Conservation (phyloP, 2,888 invertebrate genomes). For the Eilema depressum region DNA sequence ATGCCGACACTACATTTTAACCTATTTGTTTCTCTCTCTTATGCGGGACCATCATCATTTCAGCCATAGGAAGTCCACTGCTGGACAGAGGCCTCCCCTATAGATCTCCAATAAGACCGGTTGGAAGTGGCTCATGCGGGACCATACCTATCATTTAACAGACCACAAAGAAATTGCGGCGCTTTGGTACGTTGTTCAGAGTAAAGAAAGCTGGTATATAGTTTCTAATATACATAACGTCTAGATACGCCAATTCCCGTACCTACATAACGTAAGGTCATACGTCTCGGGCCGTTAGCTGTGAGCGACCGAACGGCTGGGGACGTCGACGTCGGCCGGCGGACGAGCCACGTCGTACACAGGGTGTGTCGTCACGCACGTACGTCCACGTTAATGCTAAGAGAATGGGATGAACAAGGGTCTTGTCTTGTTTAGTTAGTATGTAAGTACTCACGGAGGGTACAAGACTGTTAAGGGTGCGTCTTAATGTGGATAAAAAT, state of each 20-base stretch:
- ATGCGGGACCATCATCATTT: too few relatives aligned
- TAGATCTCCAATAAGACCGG: too few relatives aligned
- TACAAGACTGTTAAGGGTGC: background rate
- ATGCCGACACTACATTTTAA: too few relatives aligned
- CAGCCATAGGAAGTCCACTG: too few relatives aligned
- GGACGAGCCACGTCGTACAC: background rate
- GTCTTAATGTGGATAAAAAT: background rate
- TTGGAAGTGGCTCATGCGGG: too few relatives aligned
- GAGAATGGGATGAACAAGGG: conserved; percentile 3
- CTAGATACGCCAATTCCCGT: background rate
- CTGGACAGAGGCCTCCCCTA: too few relatives aligned
- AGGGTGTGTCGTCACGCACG: conserved; percentile 1
- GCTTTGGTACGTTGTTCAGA: too few relatives aligned
- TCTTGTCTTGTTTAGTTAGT: conserved; percentile 5
- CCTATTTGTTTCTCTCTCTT: too few relatives aligned
- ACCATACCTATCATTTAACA: too few relatives aligned
- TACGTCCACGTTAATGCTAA: conserved; percentile 8
- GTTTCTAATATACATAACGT: background rate
- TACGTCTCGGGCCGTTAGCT: background rate
- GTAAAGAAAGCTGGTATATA: background rate
- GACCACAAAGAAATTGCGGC: too few relatives aligned
- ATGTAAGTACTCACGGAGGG: background rate
- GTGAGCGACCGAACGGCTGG: background rate
- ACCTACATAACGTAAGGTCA: background rate
- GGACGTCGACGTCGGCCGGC: background rate